These are phyloP conservation scores for Equus quagga DNA, from an alignment of 2,113 vertebrate genomes.

Conservation along the genomic window DNA sequence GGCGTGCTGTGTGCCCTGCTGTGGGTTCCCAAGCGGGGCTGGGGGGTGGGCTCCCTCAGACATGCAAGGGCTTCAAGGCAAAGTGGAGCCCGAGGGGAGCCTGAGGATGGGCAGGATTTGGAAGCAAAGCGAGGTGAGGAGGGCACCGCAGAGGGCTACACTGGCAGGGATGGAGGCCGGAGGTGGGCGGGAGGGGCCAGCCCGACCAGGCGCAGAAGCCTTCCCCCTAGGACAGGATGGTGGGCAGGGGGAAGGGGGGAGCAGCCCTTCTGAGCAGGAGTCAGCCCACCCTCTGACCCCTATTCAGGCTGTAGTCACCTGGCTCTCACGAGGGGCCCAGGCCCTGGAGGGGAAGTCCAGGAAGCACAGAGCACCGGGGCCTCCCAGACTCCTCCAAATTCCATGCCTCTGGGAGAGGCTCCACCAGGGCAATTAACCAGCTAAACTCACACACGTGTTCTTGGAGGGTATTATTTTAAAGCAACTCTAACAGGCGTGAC, in stretches of 20 bases:
- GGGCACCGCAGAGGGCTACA: background rate
- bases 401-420: background rate
- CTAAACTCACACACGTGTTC: background rate
- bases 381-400: background rate
- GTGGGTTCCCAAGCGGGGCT: background rate
- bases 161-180: background rate
- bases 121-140: background rate
- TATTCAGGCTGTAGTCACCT: background rate
- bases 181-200: background rate
- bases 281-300: fast-evolving
- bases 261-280: no score
- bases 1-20: background rate
- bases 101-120: background rate
- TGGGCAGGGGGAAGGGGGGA: background rate
- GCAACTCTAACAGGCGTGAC: background rate
- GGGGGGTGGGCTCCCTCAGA: no score
- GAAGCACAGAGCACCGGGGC: fast-evolving
- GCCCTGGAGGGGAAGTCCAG: background rate
- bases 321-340: background rate
- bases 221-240: background rate
- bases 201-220: background rate
- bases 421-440: background rate
- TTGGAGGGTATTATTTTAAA: background rate
- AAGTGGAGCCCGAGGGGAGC: background rate
- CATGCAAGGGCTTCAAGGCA: background rate